Base-by-base conservation (phyloP, 2,797 vertebrate species). In the Acomys russatus region DNA sequence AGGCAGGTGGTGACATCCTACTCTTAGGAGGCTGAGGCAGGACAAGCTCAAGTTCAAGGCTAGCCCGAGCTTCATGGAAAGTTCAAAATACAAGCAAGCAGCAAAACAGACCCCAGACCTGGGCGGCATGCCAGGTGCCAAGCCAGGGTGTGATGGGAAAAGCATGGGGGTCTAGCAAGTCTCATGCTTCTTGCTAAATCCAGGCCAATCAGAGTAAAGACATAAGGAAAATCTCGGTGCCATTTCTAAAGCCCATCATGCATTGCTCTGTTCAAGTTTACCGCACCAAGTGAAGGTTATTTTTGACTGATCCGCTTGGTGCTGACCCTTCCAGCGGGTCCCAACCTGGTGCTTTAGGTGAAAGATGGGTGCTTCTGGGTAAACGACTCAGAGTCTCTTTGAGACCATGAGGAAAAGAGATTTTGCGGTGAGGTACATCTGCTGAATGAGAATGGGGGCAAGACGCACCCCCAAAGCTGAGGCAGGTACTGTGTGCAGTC, bases 201-300 rank as follows among this genome's bases (percentile, higher is more conserved):
- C 83, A 88, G 70, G 54, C 44, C 92, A 91, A 56, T 83, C 1
- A 35, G 56, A 85, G 78, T 61, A 79, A 94, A 90, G 80, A 96
- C 70, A 79, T 17, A 38, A 83, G 84, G 91, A 85, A 95, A 92
- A 61, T 10, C 77, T 61, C 15, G 51, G n/a, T 90, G 95, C 84
- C 51, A 74, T 78, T 22, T 9, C n/a, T 70, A 89, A 92, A 95
- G 78, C 33, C 35, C 83, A 83, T n/a, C 35, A 23, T 1, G 9
- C 11, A 56, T 12, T 3, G 7, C n/a, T 35, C 23, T 49, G 63
- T 35, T 7, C 30, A 85, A 63, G 44, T 51, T 94, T 12, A 73
- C 0, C 20, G 87, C 44, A 84, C 25, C 17, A 82, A 93, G 38
- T 80, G 33, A 94, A 88, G 56, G 71, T 22, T 5, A 20, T 56